Percentiles rank a stretch among this genome's conserved stretches.
phyloP scores from a whole-genome alignment of 2,888 invertebrate genomes.

The Oegoconia quadripuncta region DNA sequence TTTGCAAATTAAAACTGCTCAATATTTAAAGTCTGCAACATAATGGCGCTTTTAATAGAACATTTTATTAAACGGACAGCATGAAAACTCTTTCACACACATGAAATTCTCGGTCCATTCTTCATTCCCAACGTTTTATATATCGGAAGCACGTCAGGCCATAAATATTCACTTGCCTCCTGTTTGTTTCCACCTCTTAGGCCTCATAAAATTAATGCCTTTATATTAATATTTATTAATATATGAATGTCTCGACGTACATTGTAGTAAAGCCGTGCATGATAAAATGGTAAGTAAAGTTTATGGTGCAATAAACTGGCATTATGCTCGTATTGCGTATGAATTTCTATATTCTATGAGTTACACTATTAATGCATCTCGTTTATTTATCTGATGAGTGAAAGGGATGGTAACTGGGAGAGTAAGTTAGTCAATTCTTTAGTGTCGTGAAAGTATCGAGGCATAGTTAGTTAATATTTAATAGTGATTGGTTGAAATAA shows the following conservation, averaged over 20 bases:
- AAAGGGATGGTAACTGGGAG: conserved; percentile 7
- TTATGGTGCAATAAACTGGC: conserved; percentile 64
- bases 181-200: conserved; percentile 68
- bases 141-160: conserved; percentile 52
- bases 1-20: no score
- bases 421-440: conserved; percentile 14
- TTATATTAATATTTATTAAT: conserved; percentile 74
- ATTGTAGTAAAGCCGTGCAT: conserved; percentile 52
- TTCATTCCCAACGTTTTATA: conserved; percentile 40
- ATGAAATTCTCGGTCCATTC: conserved; percentile 31
- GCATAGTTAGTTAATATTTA: no score
- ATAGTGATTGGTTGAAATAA: conserved; percentile 24
- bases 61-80: conserved; percentile 31
- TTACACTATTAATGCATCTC: conserved; percentile 1
- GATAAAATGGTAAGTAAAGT: conserved; percentile 67
- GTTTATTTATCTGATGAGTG: not conserved
- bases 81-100: conserved; percentile 29
- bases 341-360: conserved; percentile 40
- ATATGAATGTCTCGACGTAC: conserved; percentile 53
- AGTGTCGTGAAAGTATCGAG: not conserved
- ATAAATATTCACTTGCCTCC: conserved; percentile 70
- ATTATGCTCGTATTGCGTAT: conserved; percentile 47
- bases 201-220: conserved; percentile 71
- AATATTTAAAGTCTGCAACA: no score
- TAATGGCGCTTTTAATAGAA: conserved; percentile 34